These are phyloP conservation scores for Donacobius atricapilla DNA, from an alignment of 2,113 vertebrate genomes.

Conservation along the genomic window DNA sequence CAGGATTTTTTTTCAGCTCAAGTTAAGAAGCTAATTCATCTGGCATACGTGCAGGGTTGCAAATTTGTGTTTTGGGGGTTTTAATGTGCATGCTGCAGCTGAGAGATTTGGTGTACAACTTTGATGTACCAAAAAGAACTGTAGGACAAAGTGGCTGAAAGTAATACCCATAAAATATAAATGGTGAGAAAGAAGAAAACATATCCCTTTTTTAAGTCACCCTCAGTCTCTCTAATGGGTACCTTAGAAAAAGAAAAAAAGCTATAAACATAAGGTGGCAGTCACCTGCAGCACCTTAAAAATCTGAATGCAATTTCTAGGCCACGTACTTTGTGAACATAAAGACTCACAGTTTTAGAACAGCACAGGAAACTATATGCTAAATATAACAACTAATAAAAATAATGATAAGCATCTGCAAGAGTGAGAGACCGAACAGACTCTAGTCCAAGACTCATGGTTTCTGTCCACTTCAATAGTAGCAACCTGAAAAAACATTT, in stretches of 20 bases:
- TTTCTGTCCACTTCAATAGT: not conserved
- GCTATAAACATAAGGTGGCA: not conserved
- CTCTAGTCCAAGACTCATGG: not conserved
- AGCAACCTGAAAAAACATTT: not conserved
- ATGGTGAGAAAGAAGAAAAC: not conserved
- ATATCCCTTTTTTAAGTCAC: not conserved
- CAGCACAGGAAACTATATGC: not conserved
- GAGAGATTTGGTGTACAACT: not conserved
- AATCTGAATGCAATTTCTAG: constrained; percentile 33
- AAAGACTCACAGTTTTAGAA: not conserved
- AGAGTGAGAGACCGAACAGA: not conserved
- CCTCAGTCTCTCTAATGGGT: not conserved
- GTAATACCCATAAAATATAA: not conserved
- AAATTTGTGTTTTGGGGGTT: not conserved
- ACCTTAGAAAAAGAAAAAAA: not conserved
- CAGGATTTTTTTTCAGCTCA: not conserved
- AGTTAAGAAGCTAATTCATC: constrained; percentile 33
- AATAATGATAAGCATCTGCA: not conserved
- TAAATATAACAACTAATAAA: constrained; percentile 1
- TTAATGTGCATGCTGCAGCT: constrained; percentile 1
- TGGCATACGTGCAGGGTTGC: not conserved
- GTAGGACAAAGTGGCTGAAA: constrained; percentile 3
- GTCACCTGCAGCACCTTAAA: constrained; percentile 49
- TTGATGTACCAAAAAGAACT: not conserved
- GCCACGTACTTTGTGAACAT: not conserved